These are phyloP conservation scores for Acipenser oxyrinchus DNA, from an alignment of 2,797 vertebrate species.

Conservation along the genomic window DNA sequence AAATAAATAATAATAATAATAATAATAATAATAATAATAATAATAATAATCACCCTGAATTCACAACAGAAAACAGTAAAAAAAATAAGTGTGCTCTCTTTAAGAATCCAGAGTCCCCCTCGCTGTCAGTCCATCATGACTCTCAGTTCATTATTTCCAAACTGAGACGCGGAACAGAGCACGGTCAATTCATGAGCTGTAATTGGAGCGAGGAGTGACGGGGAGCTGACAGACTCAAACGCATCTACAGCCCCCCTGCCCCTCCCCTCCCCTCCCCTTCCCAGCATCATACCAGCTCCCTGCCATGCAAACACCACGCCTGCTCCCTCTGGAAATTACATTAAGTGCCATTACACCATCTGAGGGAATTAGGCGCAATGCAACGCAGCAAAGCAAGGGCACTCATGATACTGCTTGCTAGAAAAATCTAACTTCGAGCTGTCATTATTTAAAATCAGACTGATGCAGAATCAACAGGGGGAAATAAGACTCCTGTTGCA, in stretches of 20 bases:
- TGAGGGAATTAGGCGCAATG: slow-evolving; percentile 13
- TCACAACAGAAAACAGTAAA: too few relatives aligned
- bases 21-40: too few relatives aligned
- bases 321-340: slow-evolving; percentile 13
- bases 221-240: neutral
- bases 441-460: neutral
- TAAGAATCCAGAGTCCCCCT: neutral
- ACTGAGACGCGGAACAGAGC: neutral
- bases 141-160: neutral
- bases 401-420: neutral
- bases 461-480: neutral
- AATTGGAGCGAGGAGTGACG: slow-evolving; percentile 5
- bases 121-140: neutral
- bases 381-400: neutral
- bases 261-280: neutral
- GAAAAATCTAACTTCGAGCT: neutral
- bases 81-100: too few relatives aligned
- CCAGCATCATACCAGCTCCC: neutral
- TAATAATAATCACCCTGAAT: too few relatives aligned
- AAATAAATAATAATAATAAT: too few relatives aligned
- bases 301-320: neutral
- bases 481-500: too few relatives aligned
- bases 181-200: slow-evolving; percentile 11
- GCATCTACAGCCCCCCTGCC: neutral
- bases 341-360: slow-evolving; percentile 2